Base-by-base conservation (phyloP, 1,140 invertebrate genomes). In the Chionoecetes opilio region DNA sequence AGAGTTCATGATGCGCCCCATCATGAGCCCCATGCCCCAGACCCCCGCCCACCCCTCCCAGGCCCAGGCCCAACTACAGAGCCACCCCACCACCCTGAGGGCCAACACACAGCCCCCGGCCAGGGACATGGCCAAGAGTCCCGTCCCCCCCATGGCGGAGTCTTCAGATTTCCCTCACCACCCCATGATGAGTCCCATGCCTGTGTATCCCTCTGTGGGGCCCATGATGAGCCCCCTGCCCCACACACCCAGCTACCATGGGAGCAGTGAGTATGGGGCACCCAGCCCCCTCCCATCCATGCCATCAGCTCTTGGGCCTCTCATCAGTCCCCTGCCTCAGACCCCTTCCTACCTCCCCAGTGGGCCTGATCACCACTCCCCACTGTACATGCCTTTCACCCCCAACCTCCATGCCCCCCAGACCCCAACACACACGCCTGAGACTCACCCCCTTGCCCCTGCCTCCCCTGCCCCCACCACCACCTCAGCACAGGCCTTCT, bases 321-420 rank as follows among this genome's bases (percentile, higher is more conserved):
- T 95, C 3, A 95, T 95, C 29, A 95, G 94, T 41, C 94, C 94
- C 3, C 87, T 95, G 32, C 94, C 94, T 31, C 94, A 95, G 14
- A 95, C 94, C 0, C 94, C 94, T 35, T 95, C 94, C 0, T 88
- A 95, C 46, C 2, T 91, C n/a, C 85, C 84, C 11, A 29, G 84
- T 53, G 85, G 46, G 21, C 87, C 41, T 88, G 85, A 34, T 32
- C 91, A 75, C 29, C 82, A 92, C 38, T 92, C 90, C n/a, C 90
- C 94, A 21, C 63, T 94, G 6, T 95, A 95, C 34, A 95, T 95
- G 94, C 94, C 94, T 9, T 95, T 92, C 82, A 95, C 94, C 3
- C 94, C 94, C 8, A 92, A 95, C 92, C 82, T 46, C 37, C 91
- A 95, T 38, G 53, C 84, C n/a, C 94, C 94, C 9, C 94, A 95